phyloP scores from a whole-genome alignment of 2,797 vertebrate species.

The Platalea minor region DNA sequence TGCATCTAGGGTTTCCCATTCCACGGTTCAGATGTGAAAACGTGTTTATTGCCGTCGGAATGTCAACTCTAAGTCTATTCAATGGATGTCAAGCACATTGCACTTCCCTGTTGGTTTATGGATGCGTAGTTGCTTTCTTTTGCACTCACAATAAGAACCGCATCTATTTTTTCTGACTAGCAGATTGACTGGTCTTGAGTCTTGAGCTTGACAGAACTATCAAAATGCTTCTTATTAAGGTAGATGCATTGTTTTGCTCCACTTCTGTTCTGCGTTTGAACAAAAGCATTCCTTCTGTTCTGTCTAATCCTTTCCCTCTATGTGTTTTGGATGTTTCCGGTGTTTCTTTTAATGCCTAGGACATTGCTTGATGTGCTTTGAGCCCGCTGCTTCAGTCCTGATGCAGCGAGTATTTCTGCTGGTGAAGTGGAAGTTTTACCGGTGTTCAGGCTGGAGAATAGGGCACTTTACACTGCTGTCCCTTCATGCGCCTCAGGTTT shows the following conservation, averaged over 20 bases:
- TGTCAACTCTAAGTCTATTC: background rate
- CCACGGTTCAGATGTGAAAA: fast-evolving
- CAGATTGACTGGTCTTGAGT: background rate
- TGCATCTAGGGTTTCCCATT: background rate
- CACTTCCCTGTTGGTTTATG: background rate
- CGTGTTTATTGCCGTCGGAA: background rate
- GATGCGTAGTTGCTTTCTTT: background rate
- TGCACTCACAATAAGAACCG: background rate
- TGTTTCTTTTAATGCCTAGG: background rate
- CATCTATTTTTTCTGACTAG: background rate
- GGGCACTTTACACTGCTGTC: background rate
- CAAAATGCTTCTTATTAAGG: background rate
- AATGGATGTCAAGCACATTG: background rate
- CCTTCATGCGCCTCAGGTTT: background rate
- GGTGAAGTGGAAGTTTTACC: background rate
- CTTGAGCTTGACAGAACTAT: background rate
- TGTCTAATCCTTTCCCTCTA: background rate
- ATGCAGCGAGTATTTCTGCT: background rate
- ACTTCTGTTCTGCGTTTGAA: background rate
- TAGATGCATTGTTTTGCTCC: background rate
- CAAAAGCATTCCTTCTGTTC: background rate
- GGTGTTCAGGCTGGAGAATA: background rate
- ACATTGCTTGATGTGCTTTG: background rate
- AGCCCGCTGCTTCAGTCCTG: background rate
- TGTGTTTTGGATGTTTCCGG: background rate